Conservation (phyloP, 2,888 invertebrate genomes). For the Eilema sororculum region DNA sequence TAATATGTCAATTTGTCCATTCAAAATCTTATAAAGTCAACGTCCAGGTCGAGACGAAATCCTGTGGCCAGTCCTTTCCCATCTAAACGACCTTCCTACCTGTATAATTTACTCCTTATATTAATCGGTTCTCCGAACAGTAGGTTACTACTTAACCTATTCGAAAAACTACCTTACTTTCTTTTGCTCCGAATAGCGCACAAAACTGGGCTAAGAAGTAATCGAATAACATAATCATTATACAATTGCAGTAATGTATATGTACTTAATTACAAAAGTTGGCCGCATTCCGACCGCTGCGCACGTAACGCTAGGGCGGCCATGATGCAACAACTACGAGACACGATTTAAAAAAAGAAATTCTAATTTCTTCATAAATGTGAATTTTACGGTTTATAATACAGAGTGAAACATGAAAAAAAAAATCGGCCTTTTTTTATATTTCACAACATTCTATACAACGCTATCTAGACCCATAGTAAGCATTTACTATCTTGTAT, state of each 20-base stretch:
- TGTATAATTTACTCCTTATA: background rate
- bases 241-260: constrained; percentile 53
- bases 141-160: background rate
- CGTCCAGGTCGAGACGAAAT: too few relatives aligned
- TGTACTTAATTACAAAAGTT: constrained; percentile 64
- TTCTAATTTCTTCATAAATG: background rate
- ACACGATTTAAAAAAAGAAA: constrained; percentile 6
- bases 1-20: too few relatives aligned
- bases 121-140: too few relatives aligned
- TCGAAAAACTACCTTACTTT: background rate
- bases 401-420: too few relatives aligned
- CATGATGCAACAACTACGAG: constrained; percentile 43
- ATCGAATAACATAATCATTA: constrained; percentile 44
- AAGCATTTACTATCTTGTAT: too few relatives aligned
- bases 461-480: too few relatives aligned
- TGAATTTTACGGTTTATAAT: too few relatives aligned
- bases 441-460: too few relatives aligned
- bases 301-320: constrained; percentile 47
- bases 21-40: too few relatives aligned
- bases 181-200: constrained; percentile 11
- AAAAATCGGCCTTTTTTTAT: too few relatives aligned
- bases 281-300: constrained; percentile 59
- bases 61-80: too few relatives aligned
- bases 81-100: too few relatives aligned
- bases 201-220: constrained; percentile 19